phyloP scores from a whole-genome alignment of 2,888 invertebrate species.

The Archaeoteleia sp. region DNA sequence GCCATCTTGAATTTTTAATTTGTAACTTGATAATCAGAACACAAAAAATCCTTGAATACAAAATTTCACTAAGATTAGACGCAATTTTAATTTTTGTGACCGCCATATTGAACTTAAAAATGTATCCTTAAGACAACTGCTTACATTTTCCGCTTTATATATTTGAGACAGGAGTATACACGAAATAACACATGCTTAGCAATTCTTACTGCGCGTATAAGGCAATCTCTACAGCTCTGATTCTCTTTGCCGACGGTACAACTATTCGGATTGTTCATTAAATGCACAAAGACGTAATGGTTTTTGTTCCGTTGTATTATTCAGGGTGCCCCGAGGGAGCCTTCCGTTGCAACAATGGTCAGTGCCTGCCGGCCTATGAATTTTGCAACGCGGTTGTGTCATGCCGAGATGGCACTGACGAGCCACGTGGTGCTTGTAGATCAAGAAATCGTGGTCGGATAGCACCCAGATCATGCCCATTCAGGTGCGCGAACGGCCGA shows the following conservation, averaged over 20 bases:
- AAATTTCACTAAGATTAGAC: too few relatives aligned
- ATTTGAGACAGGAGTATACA: too few relatives aligned
- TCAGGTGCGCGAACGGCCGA: constrained; percentile 89
- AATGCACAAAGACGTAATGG: constrained; percentile 30
- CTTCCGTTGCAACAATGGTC: constrained; percentile 89
- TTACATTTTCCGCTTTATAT: too few relatives aligned
- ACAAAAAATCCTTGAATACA: too few relatives aligned
- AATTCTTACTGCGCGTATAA: constrained; percentile 38
- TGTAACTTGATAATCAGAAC: too few relatives aligned
- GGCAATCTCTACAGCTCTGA: constrained; percentile 17
- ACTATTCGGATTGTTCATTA: constrained; percentile 37
- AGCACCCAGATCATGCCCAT: constrained; percentile 82
- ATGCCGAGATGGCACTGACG: constrained; percentile 92
- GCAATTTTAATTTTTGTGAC: too few relatives aligned
- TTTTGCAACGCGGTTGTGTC: constrained; percentile 93
- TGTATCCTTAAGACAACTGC: too few relatives aligned
- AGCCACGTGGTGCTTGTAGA: constrained; percentile 79
- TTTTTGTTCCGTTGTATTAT: constrained; percentile 68
- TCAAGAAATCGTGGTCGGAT: constrained; percentile 73
- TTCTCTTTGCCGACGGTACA: constrained; percentile 23
- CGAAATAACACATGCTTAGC: too few relatives aligned
- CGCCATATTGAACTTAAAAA: too few relatives aligned
- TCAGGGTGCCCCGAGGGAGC: constrained; percentile 85
- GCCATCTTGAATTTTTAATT: too few relatives aligned
- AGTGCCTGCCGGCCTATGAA: constrained; percentile 91